Evolutionary conservation across 2,797 vertebrate genomes (phyloP).

Genomic region (Pyrrhura leucotis): DNA sequence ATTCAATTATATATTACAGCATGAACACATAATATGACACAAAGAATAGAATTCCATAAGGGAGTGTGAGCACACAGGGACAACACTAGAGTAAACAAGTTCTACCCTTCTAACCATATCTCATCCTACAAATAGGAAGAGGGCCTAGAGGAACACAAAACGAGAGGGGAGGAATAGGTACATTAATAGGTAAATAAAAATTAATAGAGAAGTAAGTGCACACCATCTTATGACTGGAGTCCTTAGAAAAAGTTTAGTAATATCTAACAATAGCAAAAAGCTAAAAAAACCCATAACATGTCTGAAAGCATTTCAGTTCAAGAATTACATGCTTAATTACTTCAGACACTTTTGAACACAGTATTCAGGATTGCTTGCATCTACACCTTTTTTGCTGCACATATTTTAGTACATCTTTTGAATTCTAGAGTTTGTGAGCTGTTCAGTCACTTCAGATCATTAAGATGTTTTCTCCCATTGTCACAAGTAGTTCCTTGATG

Average conservation of each 20-base stretch:
- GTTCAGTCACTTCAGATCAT: background rate
- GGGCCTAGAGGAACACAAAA: background rate
- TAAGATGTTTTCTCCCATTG: background rate
- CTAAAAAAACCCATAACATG: background rate
- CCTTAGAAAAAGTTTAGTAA: background rate
- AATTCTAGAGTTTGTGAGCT: background rate
- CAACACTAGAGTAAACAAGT: background rate
- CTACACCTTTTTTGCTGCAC: background rate
- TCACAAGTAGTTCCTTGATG: background rate
- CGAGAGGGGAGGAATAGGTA: background rate
- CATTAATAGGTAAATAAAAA: background rate
- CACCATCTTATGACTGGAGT: background rate
- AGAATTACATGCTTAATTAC: background rate
- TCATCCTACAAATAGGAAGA: background rate
- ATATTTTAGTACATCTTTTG: background rate
- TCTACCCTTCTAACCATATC: background rate
- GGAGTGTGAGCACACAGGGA: background rate
- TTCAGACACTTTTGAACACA: background rate
- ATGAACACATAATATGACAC: background rate
- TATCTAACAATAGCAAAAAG: background rate
- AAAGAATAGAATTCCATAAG: background rate
- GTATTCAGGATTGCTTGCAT: background rate
- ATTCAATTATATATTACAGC: background rate
- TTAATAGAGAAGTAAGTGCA: background rate
- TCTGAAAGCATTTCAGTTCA: background rate